Evolutionary conservation across 2,888 invertebrate species (phyloP), one percentile per base, ranked within the genome.

Genomic region (Nasonovia ribisnigri): DNA sequence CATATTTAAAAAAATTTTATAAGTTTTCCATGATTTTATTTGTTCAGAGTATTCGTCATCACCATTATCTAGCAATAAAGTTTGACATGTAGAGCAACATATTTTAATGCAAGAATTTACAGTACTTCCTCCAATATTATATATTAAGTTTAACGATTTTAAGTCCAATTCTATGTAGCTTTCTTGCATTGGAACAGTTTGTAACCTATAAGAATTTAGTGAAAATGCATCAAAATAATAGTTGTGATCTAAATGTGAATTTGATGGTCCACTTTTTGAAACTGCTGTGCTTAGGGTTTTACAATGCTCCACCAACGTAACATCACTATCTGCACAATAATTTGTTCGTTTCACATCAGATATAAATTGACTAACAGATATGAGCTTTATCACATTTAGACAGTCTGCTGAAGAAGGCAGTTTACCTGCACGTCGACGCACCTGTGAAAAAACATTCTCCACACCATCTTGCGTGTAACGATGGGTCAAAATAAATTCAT

Each of bases 121-220:
- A 36, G 42, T 42, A 20, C 77, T 84, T 84, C 36, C 77, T n/a
- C 42, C 42, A 84, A 84, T 84, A 84, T 84, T 84, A 16, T 84
- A 84, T 36, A 84, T 84, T 29, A 67, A 29, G 67, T 67, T 67
- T 8, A 67, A 67, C 5, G 77, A 77, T n/a, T 77, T n/a, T 84
- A 84, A 84, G 36, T 84, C 77, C 36, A 84, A 84, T 84, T 84
- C 77, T 3, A 84, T 36, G 20, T 84, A 84, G 36, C 42, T 84
- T 84, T 84, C 77, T 84, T 84, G 77, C 16, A 84, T 36, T 16
- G 77, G 77, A 84, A 84, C 77, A 84, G 77, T 84, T n/a, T 84
- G 36, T 42, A 84, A 84, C 11, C n/a, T 36, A 77, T 77, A 36
- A n/a, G 77, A 77, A 77, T 77, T 77, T 11, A 77, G 77, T 77